Conservation (phyloP, 1,140 invertebrate genomes). For the Leptestheria dahalacensis region DNA sequence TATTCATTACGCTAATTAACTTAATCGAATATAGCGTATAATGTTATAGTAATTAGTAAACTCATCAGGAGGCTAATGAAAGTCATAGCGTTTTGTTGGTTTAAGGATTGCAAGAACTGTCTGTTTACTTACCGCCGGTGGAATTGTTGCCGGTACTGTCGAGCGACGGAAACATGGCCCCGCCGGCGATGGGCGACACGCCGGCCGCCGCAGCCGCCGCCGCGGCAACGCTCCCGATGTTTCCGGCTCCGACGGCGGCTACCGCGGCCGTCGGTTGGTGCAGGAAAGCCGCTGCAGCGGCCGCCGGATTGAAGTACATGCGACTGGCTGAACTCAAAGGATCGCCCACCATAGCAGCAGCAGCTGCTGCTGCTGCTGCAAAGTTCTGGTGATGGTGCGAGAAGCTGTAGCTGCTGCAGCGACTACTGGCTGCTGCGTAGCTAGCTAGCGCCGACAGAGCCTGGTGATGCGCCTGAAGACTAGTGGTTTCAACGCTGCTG, state of each 20-base stretch:
- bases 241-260: constrained; percentile 30
- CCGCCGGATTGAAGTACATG: constrained; percentile 22
- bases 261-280: constrained; percentile 27
- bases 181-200: constrained; percentile 4
- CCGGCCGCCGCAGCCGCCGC: constrained; percentile 9
- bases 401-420: constrained; percentile 44
- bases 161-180: constrained; percentile 1
- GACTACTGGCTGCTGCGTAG: constrained; percentile 11
- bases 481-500: neutral
- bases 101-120: no score
- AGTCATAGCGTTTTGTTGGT: no score
- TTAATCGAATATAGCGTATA: no score
- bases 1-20: no score
- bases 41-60: no score
- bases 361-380: constrained; percentile 13
- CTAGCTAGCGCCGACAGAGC: constrained; percentile 12
- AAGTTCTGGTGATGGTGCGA: constrained; percentile 19
- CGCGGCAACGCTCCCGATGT: constrained; percentile 27
- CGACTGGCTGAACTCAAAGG: constrained; percentile 17
- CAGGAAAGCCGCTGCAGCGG: constrained; percentile 55
- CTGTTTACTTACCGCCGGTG: constrained; percentile 5
- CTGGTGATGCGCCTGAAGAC: constrained; percentile 5
- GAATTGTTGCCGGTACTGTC: constrained; percentile 4
- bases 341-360: constrained; percentile 12
- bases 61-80: no score